These are phyloP conservation scores for Sylvilagus floridanus DNA, from an alignment of 2,797 vertebrate species.

Conservation along the genomic window DNA sequence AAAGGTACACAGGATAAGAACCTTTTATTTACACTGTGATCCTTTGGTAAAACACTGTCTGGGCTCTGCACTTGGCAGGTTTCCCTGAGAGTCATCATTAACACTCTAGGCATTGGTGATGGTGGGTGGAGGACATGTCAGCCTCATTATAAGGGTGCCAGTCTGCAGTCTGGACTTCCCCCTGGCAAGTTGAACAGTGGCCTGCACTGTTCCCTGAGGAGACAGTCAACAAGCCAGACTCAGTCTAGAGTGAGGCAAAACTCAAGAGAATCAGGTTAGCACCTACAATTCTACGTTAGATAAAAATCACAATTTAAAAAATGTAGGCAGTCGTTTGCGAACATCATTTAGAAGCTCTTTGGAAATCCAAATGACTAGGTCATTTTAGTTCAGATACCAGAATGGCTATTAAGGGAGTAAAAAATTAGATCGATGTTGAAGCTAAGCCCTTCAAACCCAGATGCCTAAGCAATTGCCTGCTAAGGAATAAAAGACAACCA, in stretches of 20 bases:
- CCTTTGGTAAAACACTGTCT: background rate
- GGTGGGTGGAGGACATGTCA: background rate
- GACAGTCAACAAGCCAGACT: background rate
- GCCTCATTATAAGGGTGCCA: background rate
- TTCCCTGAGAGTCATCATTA: background rate
- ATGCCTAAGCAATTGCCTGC: background rate
- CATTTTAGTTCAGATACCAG: background rate
- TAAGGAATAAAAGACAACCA: background rate
- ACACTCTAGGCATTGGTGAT: background rate
- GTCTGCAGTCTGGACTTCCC: background rate
- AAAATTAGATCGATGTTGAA: background rate
- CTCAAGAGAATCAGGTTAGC: background rate
- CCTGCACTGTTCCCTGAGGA: background rate
- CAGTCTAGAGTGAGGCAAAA: background rate
- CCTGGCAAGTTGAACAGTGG: background rate
- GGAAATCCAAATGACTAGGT: background rate
- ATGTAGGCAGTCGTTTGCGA: background rate
- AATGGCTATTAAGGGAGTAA: background rate
- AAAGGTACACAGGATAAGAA: background rate
- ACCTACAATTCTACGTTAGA: background rate
- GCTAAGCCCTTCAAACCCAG: background rate
- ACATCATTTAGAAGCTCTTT: background rate
- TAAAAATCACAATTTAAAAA: background rate
- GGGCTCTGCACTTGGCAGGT: background rate
- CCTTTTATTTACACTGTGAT: background rate